These are phyloP conservation scores for Dinoponera quadriceps DNA, from an alignment of 1,140 invertebrate genomes.

Conservation along the genomic window DNA sequence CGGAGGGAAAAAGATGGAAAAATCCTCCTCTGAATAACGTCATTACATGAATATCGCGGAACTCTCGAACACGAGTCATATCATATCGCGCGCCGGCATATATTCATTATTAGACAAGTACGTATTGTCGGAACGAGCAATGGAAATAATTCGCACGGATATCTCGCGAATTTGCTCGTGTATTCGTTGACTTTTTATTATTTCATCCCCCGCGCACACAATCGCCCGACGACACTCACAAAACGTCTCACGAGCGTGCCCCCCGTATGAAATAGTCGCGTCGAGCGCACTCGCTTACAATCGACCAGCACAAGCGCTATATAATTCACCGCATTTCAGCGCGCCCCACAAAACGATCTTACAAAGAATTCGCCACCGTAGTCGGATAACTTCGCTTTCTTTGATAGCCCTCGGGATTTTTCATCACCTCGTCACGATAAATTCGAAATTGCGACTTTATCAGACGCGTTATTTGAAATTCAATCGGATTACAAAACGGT, in stretches of 20 bases:
- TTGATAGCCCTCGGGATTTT: background rate
- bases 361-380: background rate
- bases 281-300: slow-evolving; percentile 15
- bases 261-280: background rate
- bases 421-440: slow-evolving; percentile 15
- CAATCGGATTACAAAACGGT: slow-evolving; percentile 33
- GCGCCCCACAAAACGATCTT: background rate
- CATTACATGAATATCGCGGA: slow-evolving; percentile 7
- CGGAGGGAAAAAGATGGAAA: background rate
- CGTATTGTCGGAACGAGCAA: slow-evolving; percentile 1
- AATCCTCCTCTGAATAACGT: slow-evolving; percentile 5
- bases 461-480: slow-evolving; percentile 36
- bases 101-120: slow-evolving; percentile 24
- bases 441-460: slow-evolving; percentile 42
- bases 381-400: slow-evolving; percentile 15
- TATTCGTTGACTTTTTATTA: slow-evolving; percentile 16
- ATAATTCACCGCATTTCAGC: slow-evolving; percentile 1
- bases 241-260: slow-evolving; percentile 5
- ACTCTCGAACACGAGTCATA: background rate
- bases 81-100: slow-evolving; percentile 7
- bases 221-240: background rate
- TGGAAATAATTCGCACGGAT: background rate
- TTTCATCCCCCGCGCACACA: background rate
- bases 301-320: background rate
- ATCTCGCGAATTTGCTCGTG: background rate